A percentile compares a stretch with the other conserved stretches of the same genome.
Evolutionary conservation across 2,797 vertebrate genomes (phyloP).

Genomic region (Falco columbarius): DNA sequence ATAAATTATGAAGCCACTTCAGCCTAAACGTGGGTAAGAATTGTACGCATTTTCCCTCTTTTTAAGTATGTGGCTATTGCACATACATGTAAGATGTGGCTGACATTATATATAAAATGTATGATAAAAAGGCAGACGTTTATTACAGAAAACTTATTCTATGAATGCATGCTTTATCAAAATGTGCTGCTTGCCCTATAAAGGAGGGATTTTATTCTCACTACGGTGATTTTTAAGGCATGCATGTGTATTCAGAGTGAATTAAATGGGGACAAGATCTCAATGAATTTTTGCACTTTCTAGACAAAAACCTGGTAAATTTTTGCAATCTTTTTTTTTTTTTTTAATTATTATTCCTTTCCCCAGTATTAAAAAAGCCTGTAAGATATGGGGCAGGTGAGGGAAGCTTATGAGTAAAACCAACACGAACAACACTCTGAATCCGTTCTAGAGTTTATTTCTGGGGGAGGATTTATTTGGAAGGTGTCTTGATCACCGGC

Average conservation of each 20-base stretch:
- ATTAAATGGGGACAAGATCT: not conserved
- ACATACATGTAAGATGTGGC: not conserved
- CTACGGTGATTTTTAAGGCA: not conserved
- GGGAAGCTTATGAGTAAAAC: not conserved
- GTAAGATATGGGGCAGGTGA: not conserved
- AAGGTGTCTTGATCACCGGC: not conserved
- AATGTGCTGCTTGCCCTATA: not conserved
- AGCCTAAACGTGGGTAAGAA: slow-evolving; percentile 15
- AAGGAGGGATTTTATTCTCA: not conserved
- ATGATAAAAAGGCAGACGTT: not conserved
- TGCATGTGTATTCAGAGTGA: not conserved
- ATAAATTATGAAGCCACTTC: slow-evolving; percentile 19
- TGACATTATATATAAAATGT: not conserved
- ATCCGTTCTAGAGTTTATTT: not conserved
- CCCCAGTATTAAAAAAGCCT: accelerated
- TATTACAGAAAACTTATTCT: not conserved
- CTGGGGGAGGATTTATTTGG: not conserved
- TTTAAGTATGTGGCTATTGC: not conserved
- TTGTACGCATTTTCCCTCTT: slow-evolving; percentile 7
- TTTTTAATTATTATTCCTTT: not conserved
- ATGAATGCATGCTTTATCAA: not conserved
- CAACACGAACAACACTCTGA: not conserved
- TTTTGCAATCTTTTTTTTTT: not conserved
- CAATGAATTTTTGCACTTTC: not conserved
- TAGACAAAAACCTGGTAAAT: not conserved